These are phyloP conservation scores for Takifugu flavidus DNA, from an alignment of 2,113 vertebrate species.

Conservation along the genomic window DNA sequence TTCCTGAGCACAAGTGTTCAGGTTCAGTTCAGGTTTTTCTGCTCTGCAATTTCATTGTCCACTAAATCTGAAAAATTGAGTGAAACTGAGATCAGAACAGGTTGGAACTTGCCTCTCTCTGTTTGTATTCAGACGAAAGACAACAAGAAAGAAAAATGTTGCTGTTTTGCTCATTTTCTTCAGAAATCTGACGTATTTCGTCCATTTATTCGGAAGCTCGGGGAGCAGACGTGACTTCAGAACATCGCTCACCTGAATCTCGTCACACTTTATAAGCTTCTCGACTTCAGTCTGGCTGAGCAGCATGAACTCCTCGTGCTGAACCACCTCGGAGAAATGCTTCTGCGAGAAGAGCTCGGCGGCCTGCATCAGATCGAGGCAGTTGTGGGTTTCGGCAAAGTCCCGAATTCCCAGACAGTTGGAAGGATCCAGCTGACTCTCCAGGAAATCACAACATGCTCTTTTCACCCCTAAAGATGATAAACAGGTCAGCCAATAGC, in stretches of 20 bases:
- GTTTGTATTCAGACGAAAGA: conserved; percentile 20
- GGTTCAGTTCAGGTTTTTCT: conserved; percentile 53
- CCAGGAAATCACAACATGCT: conserved; percentile 97
- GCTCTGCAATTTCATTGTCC: conserved; percentile 58
- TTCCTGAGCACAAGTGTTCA: conserved; percentile 48
- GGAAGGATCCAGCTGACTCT: conserved; percentile 95
- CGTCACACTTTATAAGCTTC: conserved; percentile 97
- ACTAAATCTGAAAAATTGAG: conserved; percentile 18
- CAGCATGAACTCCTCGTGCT: conserved; percentile 98
- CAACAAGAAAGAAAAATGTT: conserved; percentile 12
- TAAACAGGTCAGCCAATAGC: neutral
- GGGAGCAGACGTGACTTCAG: neutral
- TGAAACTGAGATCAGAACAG: conserved; percentile 35
- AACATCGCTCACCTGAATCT: conserved; percentile 86
- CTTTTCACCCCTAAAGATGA: conserved; percentile 88
- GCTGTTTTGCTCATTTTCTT: neutral
- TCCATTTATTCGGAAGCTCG: neutral
- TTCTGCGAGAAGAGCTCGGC: conserved; percentile 98
- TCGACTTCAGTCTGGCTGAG: conserved; percentile 94
- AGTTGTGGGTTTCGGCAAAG: conserved; percentile 99
- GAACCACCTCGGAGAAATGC: conserved; percentile 97
- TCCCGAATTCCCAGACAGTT: conserved; percentile 98
- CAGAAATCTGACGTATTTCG: neutral
- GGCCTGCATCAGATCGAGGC: conserved; percentile 95
- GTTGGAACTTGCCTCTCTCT: conserved; percentile 39